Percentiles rank a stretch among this genome's conserved stretches.
These are phyloP conservation scores for Hydroisotoma schaefferi DNA, from an alignment of 2,888 invertebrate genomes.

Conservation along the genomic window DNA sequence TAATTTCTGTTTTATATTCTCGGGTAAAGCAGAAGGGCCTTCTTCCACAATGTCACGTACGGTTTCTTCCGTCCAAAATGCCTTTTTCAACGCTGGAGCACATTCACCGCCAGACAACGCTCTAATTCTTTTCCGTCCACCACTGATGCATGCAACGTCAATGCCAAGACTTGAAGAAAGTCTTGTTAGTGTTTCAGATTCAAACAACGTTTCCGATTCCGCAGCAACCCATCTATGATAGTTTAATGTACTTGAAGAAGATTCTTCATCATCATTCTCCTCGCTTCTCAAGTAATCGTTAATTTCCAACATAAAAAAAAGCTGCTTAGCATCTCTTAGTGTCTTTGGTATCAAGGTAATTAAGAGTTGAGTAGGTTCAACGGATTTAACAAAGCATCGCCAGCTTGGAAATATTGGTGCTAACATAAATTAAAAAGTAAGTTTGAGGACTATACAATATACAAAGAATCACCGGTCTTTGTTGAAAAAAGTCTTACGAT, in stretches of 20 bases:
- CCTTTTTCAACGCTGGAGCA: conserved; percentile 39
- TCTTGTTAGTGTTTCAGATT: neutral
- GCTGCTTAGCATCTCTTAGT: conserved; percentile 53
- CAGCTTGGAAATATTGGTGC: conserved; percentile 56
- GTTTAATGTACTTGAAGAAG: neutral
- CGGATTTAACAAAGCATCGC: conserved; percentile 66
- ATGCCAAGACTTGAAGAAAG: neutral
- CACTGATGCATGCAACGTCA: neutral
- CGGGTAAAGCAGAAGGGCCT: too few species aligned
- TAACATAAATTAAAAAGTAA: too few species aligned
- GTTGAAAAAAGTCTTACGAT: neutral
- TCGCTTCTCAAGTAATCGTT: neutral
- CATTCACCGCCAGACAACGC: conserved; percentile 47
- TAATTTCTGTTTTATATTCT: conserved; percentile 2
- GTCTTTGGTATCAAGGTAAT: conserved; percentile 65
- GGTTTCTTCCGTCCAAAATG: too few species aligned
- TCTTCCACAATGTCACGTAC: conserved; percentile 16
- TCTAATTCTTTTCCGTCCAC: conserved; percentile 37
- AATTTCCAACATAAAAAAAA: conserved; percentile 25
- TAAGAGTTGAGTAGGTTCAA: conserved; percentile 61
- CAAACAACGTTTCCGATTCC: conserved; percentile 4
- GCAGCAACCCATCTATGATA: neutral
- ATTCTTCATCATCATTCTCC: neutral
- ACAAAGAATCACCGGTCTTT: too few species aligned
- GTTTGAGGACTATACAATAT: too few species aligned